Base-by-base conservation (phyloP, 2,888 invertebrate species). In the Acronicta alni region DNA sequence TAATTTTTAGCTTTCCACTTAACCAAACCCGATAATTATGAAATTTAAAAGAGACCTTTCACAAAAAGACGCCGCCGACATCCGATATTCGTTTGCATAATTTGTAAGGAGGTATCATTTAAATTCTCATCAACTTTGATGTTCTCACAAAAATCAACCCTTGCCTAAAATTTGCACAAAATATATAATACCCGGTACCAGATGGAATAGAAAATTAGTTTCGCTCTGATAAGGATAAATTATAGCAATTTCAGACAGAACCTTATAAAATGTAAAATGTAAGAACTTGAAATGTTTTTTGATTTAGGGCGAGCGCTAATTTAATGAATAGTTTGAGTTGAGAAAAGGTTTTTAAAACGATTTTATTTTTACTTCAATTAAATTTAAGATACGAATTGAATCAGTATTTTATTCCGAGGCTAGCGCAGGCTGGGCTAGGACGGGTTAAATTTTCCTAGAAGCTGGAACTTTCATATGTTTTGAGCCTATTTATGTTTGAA, bases 51-150 rank as follows among this genome's bases (percentile, higher is more conserved):
- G 62, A 60, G 45, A 14, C 41, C 56, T 62, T 67, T 20, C 56
- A 53, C 64, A 65, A 69, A 77, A 76, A 79, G 74, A 68, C 67
- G 67, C 70, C 57, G 57, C 70, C 57, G 57, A 68, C 73, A 75
- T 62, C 60, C 67, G 71, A 72, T 77, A 74, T 77, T 77, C 77
- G 72, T 84, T 86, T 82, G 80, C 84, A 86, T 86, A 85, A 83
- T 84, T 85, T 79, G 72, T 76, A 74, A 76, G 80, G 77, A 77
- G 77, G 73, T 72, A 74, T 77, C 75, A 76, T 80, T 81, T 70
- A 72, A 80, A 79, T 76, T 81, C 75, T 79, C 81, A 79, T 81
- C 79, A 81, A 80, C 81, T 83, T 84, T 84, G 80, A 84, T 80
- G 80, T 80, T 79, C 75, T 67, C 60, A 72, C 72, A 81, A 84